A percentile compares a stretch with the other conserved stretches of the same genome.
These are phyloP conservation scores for Zootoca vivipara DNA, from an alignment of 2,113 vertebrate genomes.

Conservation along the genomic window DNA sequence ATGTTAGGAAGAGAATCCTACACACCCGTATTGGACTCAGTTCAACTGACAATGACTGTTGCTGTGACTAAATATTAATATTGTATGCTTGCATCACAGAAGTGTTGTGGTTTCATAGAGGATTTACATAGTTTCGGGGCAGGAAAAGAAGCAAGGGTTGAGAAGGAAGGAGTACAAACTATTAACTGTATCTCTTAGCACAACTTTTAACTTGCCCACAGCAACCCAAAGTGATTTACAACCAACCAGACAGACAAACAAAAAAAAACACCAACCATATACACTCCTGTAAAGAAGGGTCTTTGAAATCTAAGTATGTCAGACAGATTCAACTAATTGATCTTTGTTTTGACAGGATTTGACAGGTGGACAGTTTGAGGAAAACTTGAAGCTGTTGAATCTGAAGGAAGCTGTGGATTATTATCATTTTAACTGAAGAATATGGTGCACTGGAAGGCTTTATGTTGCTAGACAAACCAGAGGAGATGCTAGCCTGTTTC, in stretches of 20 bases:
- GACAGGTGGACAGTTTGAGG: conserved; percentile 88
- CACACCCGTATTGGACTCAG: background rate
- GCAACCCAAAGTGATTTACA: too few species aligned
- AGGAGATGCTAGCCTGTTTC: background rate
- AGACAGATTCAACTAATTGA: background rate
- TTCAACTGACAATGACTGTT: background rate
- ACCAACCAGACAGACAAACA: too few species aligned
- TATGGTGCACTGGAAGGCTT: background rate
- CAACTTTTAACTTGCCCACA: background rate
- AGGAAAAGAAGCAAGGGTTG: background rate
- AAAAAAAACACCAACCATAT: too few species aligned
- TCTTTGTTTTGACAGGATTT: conserved; percentile 80
- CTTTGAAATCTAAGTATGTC: background rate
- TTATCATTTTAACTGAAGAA: conserved; percentile 78
- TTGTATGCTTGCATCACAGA: background rate
- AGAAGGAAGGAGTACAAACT: background rate
- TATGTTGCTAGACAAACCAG: background rate
- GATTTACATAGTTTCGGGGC: background rate
- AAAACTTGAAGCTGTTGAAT: conserved; percentile 80
- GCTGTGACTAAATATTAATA: background rate
- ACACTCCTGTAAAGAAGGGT: background rate
- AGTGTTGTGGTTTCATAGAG: background rate
- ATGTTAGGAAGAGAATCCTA: background rate
- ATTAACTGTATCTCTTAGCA: too few species aligned
- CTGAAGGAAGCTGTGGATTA: conserved; percentile 85